Conservation (phyloP, 2,797 vertebrate species). For the Somateria mollissima region DNA sequence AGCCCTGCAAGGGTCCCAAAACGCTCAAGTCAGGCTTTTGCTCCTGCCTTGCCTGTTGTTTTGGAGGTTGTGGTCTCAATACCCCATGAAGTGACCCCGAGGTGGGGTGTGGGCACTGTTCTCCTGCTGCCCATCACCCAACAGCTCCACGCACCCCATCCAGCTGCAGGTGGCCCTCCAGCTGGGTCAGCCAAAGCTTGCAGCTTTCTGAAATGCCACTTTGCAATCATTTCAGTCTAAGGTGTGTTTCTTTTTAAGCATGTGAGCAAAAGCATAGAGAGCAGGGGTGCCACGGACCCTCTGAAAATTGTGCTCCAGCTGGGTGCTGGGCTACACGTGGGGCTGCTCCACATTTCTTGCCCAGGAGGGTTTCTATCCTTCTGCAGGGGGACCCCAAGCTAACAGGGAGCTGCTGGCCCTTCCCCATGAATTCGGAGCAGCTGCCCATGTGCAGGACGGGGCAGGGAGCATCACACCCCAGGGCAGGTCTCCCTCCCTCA, state of each 20-base stretch:
- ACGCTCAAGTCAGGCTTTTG: background rate
- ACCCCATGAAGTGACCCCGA: background rate
- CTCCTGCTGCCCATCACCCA: background rate
- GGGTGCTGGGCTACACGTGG: background rate
- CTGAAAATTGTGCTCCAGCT: background rate
- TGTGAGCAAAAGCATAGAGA: background rate
- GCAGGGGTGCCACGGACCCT: background rate
- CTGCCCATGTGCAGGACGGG: background rate
- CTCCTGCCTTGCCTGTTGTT: rapidly evolving
- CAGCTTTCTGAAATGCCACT: background rate
- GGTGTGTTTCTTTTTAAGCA: background rate
- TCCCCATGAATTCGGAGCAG: background rate
- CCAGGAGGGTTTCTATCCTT: background rate
- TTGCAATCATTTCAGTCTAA: background rate
- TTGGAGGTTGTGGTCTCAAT: background rate
- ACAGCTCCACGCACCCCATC: background rate
- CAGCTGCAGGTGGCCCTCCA: background rate
- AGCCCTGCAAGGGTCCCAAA: constrained; percentile 74
- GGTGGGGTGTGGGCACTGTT: background rate
- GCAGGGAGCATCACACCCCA: background rate
- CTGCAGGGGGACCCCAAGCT: background rate
- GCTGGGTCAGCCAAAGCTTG: background rate
- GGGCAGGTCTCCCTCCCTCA: background rate
- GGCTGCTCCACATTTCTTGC: background rate
- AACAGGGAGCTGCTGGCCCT: background rate